phyloP scores from a whole-genome alignment of 2,888 invertebrate genomes.

The Metalampra italica region DNA sequence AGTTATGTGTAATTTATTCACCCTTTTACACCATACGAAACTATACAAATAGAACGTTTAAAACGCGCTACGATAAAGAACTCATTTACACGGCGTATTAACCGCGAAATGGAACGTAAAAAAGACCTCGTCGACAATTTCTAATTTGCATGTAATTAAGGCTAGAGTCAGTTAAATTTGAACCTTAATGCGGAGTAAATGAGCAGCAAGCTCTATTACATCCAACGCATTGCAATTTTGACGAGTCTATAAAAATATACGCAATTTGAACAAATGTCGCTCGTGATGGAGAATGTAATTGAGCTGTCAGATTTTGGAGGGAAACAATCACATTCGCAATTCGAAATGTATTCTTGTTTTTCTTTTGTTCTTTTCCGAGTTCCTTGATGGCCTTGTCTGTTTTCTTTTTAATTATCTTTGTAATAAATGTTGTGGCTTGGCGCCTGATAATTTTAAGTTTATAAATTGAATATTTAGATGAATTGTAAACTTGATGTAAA shows the following conservation, averaged over 20 bases:
- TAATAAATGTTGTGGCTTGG: too few species aligned
- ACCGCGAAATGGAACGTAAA: slow-evolving; percentile 68
- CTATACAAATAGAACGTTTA: slow-evolving; percentile 62
- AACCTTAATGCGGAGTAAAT: slow-evolving; percentile 14
- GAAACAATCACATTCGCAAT: slow-evolving; percentile 29
- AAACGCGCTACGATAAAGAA: slow-evolving; percentile 70
- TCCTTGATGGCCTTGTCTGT: background rate
- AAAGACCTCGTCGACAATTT: slow-evolving; percentile 41
- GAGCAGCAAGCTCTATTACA: slow-evolving; percentile 9
- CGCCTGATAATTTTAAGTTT: too few species aligned
- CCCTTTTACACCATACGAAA: slow-evolving; percentile 46
- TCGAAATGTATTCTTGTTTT: slow-evolving; percentile 3
- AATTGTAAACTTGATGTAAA: background rate
- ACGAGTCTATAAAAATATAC: slow-evolving; percentile 42
- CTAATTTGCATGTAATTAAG: slow-evolving; percentile 18
- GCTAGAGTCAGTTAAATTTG: slow-evolving; percentile 16
- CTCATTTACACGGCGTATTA: slow-evolving; percentile 75
- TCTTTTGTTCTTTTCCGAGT: slow-evolving; percentile 4
- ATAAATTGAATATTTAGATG: too few species aligned
- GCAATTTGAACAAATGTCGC: slow-evolving; percentile 75
- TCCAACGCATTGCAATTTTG: slow-evolving; percentile 12
- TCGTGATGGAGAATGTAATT: slow-evolving; percentile 56
- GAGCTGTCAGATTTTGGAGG: slow-evolving; percentile 68
- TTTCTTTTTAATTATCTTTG: background rate
- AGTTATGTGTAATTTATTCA: slow-evolving; percentile 59